Conservation (phyloP, 2,113 vertebrate genomes). For the Scomber japonicus region DNA sequence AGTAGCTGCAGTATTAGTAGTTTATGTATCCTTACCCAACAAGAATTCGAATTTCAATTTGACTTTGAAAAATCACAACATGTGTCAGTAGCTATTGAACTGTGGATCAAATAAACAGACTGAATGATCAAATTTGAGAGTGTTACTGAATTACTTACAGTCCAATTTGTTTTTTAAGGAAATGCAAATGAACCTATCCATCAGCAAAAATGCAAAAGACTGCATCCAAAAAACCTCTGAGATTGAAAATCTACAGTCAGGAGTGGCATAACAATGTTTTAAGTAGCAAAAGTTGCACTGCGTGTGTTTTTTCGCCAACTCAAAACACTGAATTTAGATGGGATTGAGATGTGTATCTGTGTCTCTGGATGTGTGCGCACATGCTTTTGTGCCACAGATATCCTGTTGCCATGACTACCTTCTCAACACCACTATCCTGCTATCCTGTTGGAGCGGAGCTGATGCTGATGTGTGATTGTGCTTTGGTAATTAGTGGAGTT, state of each 20-base stretch:
- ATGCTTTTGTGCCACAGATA: conserved; percentile 25
- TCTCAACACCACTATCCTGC: conserved; percentile 31
- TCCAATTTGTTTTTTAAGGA: conserved; percentile 5
- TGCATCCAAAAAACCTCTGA: not conserved
- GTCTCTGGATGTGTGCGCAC: not conserved
- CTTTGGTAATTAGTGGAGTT: not conserved
- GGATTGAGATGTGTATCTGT: not conserved
- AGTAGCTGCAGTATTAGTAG: not conserved
- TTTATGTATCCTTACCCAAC: too few species aligned
- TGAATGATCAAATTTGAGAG: conserved; percentile 7
- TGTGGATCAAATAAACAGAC: not conserved
- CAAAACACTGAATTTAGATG: not conserved
- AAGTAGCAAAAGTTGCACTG: not conserved
- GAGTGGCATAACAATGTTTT: conserved; percentile 19
- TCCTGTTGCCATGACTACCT: conserved; percentile 61
- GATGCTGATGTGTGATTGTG: not conserved
- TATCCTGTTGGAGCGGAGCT: conserved; percentile 16
- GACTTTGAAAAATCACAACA: not conserved
- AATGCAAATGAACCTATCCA: conserved; percentile 30
- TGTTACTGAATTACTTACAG: conserved; percentile 5
- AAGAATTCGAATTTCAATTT: not conserved
- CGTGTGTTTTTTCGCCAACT: not conserved
- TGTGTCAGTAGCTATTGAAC: not conserved
- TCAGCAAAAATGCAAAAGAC: conserved; percentile 38
- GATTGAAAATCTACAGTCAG: conserved; percentile 20